Conservation (phyloP, 2,888 invertebrate species). For the Anarsia innoxiella region DNA sequence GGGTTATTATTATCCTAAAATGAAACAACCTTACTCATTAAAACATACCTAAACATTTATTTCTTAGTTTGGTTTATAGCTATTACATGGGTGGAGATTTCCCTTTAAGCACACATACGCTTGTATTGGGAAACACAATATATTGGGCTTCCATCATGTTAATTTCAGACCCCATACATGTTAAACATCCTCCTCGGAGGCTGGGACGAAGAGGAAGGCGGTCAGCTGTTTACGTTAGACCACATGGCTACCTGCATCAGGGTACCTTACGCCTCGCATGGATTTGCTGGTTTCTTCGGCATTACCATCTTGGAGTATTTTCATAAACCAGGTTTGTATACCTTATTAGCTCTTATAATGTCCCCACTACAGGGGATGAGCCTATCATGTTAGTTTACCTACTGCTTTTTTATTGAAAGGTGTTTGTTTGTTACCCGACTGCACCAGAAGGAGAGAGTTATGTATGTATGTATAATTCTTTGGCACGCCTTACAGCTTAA, state of each 20-base stretch:
- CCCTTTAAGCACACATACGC: too few relatives aligned
- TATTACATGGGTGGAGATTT: too few relatives aligned
- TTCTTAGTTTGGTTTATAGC: too few relatives aligned
- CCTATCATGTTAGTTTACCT: not conserved
- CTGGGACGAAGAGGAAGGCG: conserved; percentile 84
- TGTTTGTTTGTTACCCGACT: too few relatives aligned
- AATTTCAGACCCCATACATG: conserved; percentile 74
- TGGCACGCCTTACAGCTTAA: too few relatives aligned
- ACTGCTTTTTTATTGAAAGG: not conserved
- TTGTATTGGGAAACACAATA: too few relatives aligned
- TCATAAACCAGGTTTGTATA: conserved; percentile 61
- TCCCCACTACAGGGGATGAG: not conserved
- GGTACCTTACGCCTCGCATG: conserved; percentile 92
- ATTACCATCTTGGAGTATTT: conserved; percentile 91
- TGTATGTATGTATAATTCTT: too few relatives aligned
- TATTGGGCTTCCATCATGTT: not conserved
- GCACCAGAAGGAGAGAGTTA: not conserved
- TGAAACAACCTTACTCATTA: too few relatives aligned
- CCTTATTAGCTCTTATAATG: too few relatives aligned
- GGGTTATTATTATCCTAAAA: too few relatives aligned
- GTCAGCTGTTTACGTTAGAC: conserved; percentile 92
- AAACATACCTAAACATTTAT: too few relatives aligned
- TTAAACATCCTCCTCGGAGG: conserved; percentile 90
- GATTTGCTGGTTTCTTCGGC: conserved; percentile 93
- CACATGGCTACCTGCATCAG: conserved; percentile 90